phyloP scores from a whole-genome alignment of 2,888 invertebrate genomes.

The Argyresthia albistria region DNA sequence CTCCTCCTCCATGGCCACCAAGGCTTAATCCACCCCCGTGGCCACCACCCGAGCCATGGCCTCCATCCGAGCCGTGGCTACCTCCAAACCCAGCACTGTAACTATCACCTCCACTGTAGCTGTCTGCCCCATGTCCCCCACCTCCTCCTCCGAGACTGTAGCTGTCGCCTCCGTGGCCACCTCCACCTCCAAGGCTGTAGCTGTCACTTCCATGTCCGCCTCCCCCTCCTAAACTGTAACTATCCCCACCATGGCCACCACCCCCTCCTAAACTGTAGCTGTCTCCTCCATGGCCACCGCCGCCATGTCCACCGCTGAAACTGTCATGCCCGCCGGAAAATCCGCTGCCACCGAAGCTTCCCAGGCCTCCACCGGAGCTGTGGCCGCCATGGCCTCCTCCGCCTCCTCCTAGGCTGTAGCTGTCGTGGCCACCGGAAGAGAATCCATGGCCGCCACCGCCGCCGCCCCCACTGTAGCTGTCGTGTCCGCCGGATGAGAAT shows the following conservation, averaged over 20 bases:
- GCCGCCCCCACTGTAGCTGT: slow-evolving; percentile 16
- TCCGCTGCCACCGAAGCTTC: slow-evolving; percentile 12
- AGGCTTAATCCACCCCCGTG: slow-evolving; percentile 18
- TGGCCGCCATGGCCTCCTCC: slow-evolving; percentile 19
- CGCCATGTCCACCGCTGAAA: slow-evolving; percentile 10
- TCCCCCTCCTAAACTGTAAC: slow-evolving; percentile 4
- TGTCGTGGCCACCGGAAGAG: slow-evolving; percentile 23
- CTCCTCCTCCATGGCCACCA: slow-evolving; percentile 26
- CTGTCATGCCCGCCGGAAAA: background rate
- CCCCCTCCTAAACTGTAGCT: slow-evolving; percentile 7
- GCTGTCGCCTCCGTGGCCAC: slow-evolving; percentile 10
- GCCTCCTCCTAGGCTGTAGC: slow-evolving; percentile 14
- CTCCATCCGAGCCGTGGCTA: slow-evolving; percentile 1
- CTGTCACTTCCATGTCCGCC: slow-evolving; percentile 10
- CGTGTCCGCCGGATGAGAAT: slow-evolving; percentile 14
- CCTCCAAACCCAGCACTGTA: too few species aligned
- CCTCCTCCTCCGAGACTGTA: slow-evolving; percentile 7
- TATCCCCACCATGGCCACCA: slow-evolving; percentile 8
- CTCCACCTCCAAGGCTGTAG: slow-evolving; percentile 3
- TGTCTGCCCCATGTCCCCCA: slow-evolving; percentile 17
- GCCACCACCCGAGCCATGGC: too few species aligned
- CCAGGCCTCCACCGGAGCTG: slow-evolving; percentile 10
- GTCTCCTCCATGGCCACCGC: slow-evolving; percentile 18
- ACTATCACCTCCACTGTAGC: slow-evolving; percentile 14
- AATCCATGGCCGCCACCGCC: too few species aligned